Evolutionary conservation across 1,140 invertebrate species (phyloP).

Genomic region (Macrostomum lignano): DNA sequence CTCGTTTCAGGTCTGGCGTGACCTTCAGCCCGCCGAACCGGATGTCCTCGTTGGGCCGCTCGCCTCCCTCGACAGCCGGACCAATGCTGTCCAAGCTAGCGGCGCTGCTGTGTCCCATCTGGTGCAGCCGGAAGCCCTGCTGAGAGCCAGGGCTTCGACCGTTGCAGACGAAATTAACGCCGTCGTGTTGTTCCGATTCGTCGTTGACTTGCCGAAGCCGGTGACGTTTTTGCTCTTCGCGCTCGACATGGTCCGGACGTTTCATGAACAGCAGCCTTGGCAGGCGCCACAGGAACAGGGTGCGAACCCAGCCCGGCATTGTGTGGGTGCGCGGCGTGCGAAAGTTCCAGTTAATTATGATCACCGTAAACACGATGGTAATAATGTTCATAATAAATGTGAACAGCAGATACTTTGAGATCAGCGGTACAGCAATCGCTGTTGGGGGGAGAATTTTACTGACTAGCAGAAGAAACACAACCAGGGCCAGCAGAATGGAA

Average conservation of each 20-base stretch:
- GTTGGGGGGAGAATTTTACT: slow-evolving; percentile 91
- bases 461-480: slow-evolving; percentile 87
- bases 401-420: slow-evolving; percentile 90
- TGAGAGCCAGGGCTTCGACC: no score
- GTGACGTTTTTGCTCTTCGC: no score
- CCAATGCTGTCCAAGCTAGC: no score
- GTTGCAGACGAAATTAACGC: no score
- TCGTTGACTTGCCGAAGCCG: no score
- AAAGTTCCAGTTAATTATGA: slow-evolving; percentile 98
- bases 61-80: no score
- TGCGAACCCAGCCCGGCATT: slow-evolving; percentile 23
- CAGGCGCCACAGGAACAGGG: slow-evolving; percentile 20
- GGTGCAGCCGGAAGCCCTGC: no score
- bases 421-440: slow-evolving; percentile 34
- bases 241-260: slow-evolving; percentile 18
- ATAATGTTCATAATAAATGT: slow-evolving; percentile 99
- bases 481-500: slow-evolving; percentile 87
- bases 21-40: no score
- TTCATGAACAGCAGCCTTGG: slow-evolving; percentile 24
- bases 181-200: no score
- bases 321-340: slow-evolving; percentile 51
- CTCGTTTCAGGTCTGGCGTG: no score
- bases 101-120: no score
- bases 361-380: slow-evolving; percentile 84
- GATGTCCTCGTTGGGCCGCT: no score